Evolutionary conservation across 2,797 vertebrate species (phyloP).

Genomic region (Platalea minor): DNA sequence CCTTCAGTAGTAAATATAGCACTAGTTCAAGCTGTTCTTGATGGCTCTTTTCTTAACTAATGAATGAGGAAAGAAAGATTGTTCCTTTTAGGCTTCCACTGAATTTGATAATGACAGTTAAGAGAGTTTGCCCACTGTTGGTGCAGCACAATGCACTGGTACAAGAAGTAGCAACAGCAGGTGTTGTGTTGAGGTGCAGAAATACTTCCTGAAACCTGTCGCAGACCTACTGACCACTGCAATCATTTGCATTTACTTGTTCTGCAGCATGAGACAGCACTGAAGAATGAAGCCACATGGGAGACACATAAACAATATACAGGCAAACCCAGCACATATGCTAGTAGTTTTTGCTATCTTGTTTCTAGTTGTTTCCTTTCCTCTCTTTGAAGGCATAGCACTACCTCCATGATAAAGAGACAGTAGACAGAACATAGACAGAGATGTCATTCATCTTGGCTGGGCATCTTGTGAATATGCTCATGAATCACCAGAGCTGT

Average conservation of each 20-base stretch:
- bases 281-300: not conserved
- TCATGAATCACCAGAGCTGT: not conserved
- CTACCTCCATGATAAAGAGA: not conserved
- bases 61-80: not conserved
- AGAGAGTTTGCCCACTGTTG: rapidly evolving
- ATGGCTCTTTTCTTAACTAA: not conserved
- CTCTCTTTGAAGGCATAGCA: not conserved
- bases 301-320: not conserved
- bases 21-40: not conserved
- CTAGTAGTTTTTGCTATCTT: not conserved
- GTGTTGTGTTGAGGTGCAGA: not conserved
- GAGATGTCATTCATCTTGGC: not conserved
- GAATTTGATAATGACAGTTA: not conserved
- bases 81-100: not conserved
- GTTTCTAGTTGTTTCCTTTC: not conserved
- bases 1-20: not conserved
- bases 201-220: not conserved
- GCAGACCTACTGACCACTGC: not conserved
- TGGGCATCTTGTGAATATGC: not conserved
- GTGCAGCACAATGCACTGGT: not conserved
- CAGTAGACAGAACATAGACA: not conserved
- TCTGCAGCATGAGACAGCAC: not conserved
- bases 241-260: not conserved
- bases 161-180: not conserved
- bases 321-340: not conserved